Conservation (phyloP, 2,888 invertebrate species). For the Napeogenes sylphis region DNA sequence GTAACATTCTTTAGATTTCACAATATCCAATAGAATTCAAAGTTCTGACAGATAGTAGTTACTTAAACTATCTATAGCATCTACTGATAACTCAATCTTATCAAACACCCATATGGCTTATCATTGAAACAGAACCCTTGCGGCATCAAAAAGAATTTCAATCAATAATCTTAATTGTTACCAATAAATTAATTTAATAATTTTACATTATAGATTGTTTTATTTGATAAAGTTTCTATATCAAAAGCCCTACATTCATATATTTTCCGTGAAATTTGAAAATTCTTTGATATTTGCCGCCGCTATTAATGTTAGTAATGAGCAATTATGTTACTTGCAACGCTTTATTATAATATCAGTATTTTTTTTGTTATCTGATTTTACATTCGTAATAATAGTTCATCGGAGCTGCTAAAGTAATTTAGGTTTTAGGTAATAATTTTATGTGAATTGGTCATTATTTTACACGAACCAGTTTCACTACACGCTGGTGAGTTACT, state of each 20-base stretch:
- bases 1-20: neutral
- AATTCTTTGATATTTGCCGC: constrained; percentile 31
- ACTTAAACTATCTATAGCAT: constrained; percentile 54
- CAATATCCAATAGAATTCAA: constrained; percentile 10
- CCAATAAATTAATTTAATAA: constrained; percentile 44
- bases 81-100: constrained; percentile 64
- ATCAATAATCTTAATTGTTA: constrained; percentile 57
- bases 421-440: too few species aligned
- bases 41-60: constrained; percentile 65
- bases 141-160: constrained; percentile 55
- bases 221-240: constrained; percentile 27
- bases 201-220: constrained; percentile 35
- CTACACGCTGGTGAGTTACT: too few species aligned
- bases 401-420: too few species aligned
- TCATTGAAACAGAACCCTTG: constrained; percentile 49
- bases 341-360: neutral
- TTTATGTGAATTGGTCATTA: too few species aligned
- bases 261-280: constrained; percentile 25
- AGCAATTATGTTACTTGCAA: neutral
- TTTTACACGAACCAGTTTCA: too few species aligned
- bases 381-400: too few species aligned
- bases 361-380: too few species aligned
- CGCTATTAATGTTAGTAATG: constrained; percentile 9
- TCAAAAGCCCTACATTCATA: constrained; percentile 13
- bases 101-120: constrained; percentile 52